Conservation (phyloP, 2,113 vertebrate genomes). For the Eonycteris spelaea region DNA sequence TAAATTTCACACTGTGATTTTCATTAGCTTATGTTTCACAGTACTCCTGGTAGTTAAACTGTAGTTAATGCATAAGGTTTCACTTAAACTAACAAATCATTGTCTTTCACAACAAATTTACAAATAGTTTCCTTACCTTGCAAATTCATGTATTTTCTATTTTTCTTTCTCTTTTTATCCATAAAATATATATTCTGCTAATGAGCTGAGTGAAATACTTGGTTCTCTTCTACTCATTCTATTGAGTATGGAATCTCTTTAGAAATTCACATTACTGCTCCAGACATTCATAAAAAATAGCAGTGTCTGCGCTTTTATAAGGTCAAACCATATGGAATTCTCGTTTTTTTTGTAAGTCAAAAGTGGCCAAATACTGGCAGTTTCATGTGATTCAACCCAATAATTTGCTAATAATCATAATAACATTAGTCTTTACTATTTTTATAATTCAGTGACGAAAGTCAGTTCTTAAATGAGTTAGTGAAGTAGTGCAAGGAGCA, state of each 20-base stretch:
- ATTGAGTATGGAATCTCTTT: neutral
- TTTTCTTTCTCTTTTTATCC: neutral
- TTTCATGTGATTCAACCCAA: neutral
- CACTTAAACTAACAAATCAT: neutral
- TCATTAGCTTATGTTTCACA: neutral
- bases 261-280: neutral
- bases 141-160: neutral
- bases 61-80: neutral
- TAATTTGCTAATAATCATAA: neutral
- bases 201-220: neutral
- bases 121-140: neutral
- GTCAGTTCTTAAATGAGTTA: neutral
- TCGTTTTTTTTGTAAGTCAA: conserved; percentile 12
- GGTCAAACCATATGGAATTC: neutral
- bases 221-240: neutral
- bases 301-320: neutral
- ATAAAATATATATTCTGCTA: neutral
- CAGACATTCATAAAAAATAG: neutral
- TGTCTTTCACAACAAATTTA: neutral
- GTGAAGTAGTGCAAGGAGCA: neutral
- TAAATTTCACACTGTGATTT: neutral
- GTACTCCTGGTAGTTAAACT: neutral
- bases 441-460: conserved; percentile 3
- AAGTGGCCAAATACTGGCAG: neutral
- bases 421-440: neutral